Conservation (phyloP, 2,113 vertebrate genomes). For the Laticauda colubrina region DNA sequence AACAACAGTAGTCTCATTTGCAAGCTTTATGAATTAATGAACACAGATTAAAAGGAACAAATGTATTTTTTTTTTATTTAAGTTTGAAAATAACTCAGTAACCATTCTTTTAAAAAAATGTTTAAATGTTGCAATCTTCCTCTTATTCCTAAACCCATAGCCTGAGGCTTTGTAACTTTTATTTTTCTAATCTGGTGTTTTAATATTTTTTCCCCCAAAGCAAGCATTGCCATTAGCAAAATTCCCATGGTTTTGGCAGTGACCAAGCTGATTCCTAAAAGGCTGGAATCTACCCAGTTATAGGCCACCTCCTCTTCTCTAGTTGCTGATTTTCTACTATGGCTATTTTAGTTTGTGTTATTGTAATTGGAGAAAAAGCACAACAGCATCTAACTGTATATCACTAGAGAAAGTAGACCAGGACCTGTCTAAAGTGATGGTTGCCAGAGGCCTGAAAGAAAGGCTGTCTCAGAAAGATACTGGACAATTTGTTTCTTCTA, state of each 20-base stretch:
- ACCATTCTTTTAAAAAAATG: background rate
- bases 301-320: background rate
- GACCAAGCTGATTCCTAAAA: background rate
- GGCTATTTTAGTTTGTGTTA: background rate
- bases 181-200: background rate
- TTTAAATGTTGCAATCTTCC: background rate
- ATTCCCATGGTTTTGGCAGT: background rate
- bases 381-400: background rate
- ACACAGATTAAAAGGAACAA: background rate
- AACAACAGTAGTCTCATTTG: background rate
- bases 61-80: background rate
- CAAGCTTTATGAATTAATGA: background rate
- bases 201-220: background rate
- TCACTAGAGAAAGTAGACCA: background rate
- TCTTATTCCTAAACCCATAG: background rate
- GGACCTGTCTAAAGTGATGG: background rate
- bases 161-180: background rate
- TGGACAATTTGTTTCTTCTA: background rate
- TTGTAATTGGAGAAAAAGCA: background rate
- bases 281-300: background rate
- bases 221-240: background rate
- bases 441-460: background rate
- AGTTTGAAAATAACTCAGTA: background rate
- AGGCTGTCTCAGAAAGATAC: background rate
- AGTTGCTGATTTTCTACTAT: background rate